These are phyloP conservation scores for Danionella dracula DNA, from an alignment of 2,797 vertebrate genomes.

Conservation along the genomic window DNA sequence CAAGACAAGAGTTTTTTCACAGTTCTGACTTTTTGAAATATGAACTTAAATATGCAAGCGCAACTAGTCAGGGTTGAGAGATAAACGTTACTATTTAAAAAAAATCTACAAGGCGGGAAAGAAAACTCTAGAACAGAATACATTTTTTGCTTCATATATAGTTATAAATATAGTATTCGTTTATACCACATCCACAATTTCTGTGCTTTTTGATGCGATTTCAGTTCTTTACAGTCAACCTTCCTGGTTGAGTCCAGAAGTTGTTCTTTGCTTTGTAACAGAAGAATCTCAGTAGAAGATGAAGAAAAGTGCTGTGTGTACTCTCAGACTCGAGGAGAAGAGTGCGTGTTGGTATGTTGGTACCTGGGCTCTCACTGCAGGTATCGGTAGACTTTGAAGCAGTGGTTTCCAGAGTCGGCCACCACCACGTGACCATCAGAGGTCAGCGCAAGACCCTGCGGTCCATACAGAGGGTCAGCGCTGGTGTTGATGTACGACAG, in stretches of 20 bases:
- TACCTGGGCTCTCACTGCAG: conserved; percentile 75
- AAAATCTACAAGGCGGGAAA: background rate
- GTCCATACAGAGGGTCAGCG: conserved; percentile 90
- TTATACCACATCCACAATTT: conserved; percentile 15
- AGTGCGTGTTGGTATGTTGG: conserved; percentile 3
- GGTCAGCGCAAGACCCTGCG: conserved; percentile 91
- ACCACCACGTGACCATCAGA: conserved; percentile 94
- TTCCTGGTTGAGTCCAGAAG: background rate
- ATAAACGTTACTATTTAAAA: background rate
- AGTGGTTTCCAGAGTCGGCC: conserved; percentile 95
- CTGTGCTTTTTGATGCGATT: conserved; percentile 42
- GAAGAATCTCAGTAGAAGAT: conserved; percentile 20
- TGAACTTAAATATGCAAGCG: background rate
- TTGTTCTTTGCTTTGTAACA: conserved; percentile 4
- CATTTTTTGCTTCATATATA: background rate
- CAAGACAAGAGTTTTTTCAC: too few relatives aligned
- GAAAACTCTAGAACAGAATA: background rate
- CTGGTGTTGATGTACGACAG: conserved; percentile 96
- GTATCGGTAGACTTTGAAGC: conserved; percentile 97
- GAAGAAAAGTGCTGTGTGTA: conserved; percentile 32
- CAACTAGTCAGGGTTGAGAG: background rate
- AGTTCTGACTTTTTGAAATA: background rate
- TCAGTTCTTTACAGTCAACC: conserved; percentile 10
- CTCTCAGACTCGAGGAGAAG: background rate
- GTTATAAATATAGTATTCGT: background rate